Evolutionary conservation across 2,113 vertebrate genomes (phyloP).

Genomic region (Rynchops niger): DNA sequence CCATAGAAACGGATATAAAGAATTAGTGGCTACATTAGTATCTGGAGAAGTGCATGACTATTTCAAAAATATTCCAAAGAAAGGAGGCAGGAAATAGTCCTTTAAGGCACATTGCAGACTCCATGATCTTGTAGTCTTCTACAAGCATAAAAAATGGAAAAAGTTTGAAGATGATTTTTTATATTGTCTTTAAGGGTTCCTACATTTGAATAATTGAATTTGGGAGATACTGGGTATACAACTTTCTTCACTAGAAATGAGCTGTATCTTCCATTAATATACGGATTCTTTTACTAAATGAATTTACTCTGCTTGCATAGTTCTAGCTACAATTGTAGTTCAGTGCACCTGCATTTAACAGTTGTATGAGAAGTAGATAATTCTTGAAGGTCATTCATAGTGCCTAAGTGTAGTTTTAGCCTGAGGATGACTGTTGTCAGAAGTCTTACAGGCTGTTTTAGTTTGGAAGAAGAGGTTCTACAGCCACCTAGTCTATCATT

Average conservation of each 20-base stretch:
- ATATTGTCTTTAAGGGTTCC: background rate
- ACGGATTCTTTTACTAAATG: background rate
- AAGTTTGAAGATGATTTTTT: background rate
- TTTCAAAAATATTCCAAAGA: background rate
- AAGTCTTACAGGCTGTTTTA: background rate
- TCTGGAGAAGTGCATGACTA: background rate
- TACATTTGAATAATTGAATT: background rate
- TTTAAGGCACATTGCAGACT: background rate
- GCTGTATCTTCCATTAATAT: background rate
- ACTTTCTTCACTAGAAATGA: background rate
- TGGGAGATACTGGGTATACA: background rate
- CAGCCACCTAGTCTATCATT: background rate
- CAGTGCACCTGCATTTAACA: background rate
- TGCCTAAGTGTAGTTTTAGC: background rate
- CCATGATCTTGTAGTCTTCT: background rate
- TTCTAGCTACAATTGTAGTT: background rate
- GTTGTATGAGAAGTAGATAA: background rate
- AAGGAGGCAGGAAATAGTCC: background rate
- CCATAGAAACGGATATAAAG: background rate
- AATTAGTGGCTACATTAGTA: background rate
- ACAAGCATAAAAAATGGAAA: background rate
- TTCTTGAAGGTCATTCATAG: background rate
- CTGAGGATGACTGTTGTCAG: background rate
- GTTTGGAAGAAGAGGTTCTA: background rate
- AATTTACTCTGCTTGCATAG: background rate